phyloP scores from a whole-genome alignment of 2,113 vertebrate species.

The Petromus typicus region DNA sequence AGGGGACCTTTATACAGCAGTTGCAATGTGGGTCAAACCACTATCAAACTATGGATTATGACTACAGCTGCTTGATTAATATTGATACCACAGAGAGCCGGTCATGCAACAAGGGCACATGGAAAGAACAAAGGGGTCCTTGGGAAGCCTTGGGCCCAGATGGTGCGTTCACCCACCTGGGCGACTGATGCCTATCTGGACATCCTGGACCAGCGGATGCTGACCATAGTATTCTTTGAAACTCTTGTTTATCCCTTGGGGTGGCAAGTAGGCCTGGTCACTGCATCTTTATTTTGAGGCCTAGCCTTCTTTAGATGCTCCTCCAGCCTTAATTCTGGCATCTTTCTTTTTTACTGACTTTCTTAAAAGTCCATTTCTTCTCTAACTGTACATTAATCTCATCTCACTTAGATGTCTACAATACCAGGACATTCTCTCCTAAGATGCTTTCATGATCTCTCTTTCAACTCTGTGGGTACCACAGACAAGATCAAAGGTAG shows the following conservation, averaged over 20 bases:
- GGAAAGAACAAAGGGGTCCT: neutral
- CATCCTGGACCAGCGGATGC: neutral
- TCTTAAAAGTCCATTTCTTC: neutral
- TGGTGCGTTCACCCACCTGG: neutral
- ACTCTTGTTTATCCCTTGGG: neutral
- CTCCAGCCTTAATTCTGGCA: neutral
- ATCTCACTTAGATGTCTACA: neutral
- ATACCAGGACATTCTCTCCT: neutral
- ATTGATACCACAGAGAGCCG: neutral
- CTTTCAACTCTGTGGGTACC: neutral
- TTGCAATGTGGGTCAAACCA: neutral
- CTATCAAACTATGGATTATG: neutral
- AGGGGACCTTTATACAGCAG: neutral
- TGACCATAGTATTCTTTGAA: neutral
- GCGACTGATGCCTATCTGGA: neutral
- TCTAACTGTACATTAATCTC: neutral
- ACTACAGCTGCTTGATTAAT: neutral
- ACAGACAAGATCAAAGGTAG: neutral
- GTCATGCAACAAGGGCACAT: neutral
- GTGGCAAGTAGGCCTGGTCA: neutral
- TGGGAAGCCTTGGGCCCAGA: neutral
- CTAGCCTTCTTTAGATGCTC: neutral
- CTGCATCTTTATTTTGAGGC: neutral
- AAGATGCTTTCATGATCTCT: neutral
- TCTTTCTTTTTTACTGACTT: neutral